Conservation (phyloP, 2,113 vertebrate species). For the Plestiodon gilberti region DNA sequence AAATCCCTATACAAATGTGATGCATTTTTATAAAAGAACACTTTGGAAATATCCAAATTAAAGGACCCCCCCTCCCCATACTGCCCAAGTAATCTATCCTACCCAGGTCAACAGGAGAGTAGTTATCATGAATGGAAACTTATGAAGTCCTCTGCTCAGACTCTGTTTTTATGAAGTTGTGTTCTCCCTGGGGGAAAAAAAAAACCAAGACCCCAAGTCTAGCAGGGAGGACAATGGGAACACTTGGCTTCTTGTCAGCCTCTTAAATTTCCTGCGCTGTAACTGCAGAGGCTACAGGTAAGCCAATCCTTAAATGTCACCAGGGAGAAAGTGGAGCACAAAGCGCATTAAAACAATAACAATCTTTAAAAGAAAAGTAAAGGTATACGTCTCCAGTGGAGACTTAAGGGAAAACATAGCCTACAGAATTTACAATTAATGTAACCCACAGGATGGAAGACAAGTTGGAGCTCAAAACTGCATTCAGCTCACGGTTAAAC, state of each 20-base stretch:
- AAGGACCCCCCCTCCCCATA: background rate
- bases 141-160: background rate
- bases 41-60: background rate
- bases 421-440: slow-evolving; percentile 51
- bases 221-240: background rate
- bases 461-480: slow-evolving; percentile 47
- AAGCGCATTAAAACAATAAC: slow-evolving; percentile 32
- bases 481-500: background rate
- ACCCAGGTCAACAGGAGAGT: background rate
- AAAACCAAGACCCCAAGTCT: background rate
- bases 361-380: slow-evolving; percentile 20
- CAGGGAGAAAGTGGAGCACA: background rate
- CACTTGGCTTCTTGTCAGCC: background rate
- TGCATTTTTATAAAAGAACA: background rate
- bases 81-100: background rate
- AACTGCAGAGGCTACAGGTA: slow-evolving; percentile 17
- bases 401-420: slow-evolving; percentile 29
- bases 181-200: background rate
- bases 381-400: slow-evolving; percentile 17
- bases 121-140: background rate
- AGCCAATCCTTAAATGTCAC: slow-evolving; percentile 41
- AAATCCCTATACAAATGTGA: too few species aligned
- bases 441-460: slow-evolving; percentile 18
- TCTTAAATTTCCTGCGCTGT: background rate
- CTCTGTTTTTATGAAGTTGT: background rate